Conservation (phyloP, 2,113 vertebrate genomes). For the Proterorhinus semilunaris region DNA sequence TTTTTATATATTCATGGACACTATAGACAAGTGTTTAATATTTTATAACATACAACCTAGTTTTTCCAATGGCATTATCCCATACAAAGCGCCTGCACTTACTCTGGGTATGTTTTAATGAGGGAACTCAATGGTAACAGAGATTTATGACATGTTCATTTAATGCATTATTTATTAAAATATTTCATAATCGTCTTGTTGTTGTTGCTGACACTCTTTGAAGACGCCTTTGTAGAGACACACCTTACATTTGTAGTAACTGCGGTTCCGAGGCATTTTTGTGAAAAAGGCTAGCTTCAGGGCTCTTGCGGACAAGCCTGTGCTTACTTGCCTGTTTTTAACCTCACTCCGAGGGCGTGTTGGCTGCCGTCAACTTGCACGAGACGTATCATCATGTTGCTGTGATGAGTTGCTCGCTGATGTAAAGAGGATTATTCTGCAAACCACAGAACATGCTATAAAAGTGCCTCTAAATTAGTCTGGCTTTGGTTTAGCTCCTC, state of each 20-base stretch:
- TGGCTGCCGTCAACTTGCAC: constrained; percentile 31
- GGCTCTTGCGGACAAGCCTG: constrained; percentile 53
- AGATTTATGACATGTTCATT: neutral
- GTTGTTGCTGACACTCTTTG: constrained; percentile 13
- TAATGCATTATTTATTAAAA: constrained; percentile 21
- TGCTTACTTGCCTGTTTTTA: constrained; percentile 65
- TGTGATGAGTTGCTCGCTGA: constrained; percentile 46
- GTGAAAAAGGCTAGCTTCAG: constrained; percentile 54
- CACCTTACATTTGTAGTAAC: constrained; percentile 40
- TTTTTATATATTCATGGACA: neutral
- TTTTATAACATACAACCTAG: too few relatives aligned
- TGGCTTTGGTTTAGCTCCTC: constrained; percentile 8
- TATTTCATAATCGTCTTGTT: constrained; percentile 30
- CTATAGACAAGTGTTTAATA: too few relatives aligned
- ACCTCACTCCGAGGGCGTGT: constrained; percentile 48
- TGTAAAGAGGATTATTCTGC: constrained; percentile 32
- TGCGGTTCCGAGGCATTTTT: constrained; percentile 49
- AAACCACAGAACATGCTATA: constrained; percentile 31
- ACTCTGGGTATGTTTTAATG: too few relatives aligned
- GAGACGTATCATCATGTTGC: constrained; percentile 54
- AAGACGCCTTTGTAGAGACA: constrained; percentile 20
- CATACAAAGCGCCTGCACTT: too few relatives aligned
- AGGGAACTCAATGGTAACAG: too few relatives aligned
- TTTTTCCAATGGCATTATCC: too few relatives aligned
- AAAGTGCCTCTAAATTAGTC: constrained; percentile 14